phyloP scores from a whole-genome alignment of 2,113 vertebrate species.

The Mesembrinibis cayennensis region DNA sequence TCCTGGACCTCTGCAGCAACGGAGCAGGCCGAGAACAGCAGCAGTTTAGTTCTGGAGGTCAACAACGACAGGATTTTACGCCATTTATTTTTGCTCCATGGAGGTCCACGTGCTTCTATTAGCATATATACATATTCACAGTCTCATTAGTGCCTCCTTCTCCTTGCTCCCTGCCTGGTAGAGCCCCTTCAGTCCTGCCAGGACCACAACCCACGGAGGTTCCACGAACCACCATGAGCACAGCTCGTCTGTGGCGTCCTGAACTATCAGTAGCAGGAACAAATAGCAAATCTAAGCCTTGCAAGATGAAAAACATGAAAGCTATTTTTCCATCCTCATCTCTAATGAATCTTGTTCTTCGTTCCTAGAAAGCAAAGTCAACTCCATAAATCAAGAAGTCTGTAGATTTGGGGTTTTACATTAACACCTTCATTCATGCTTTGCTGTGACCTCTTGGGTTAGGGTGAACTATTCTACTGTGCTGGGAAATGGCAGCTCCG shows the following conservation, averaged over 20 bases:
- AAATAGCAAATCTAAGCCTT: neutral
- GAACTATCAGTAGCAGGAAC: neutral
- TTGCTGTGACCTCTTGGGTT: slow-evolving; percentile 34
- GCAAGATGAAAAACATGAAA: neutral
- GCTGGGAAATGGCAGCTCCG: slow-evolving; percentile 59
- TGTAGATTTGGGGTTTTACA: slow-evolving; percentile 45
- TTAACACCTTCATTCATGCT: slow-evolving; percentile 51
- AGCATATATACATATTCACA: neutral
- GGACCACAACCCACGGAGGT: neutral
- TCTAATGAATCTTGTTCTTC: neutral
- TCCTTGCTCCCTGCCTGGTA: neutral
- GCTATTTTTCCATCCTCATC: neutral
- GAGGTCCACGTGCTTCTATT: neutral
- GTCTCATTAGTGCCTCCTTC: neutral
- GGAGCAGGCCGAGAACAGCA: neutral
- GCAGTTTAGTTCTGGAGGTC: neutral
- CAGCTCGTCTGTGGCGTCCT: neutral
- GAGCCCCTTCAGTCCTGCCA: neutral
- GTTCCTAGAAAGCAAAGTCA: slow-evolving; percentile 35
- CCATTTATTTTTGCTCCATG: neutral
- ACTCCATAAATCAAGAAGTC: slow-evolving; percentile 20
- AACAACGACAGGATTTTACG: neutral
- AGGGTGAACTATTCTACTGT: slow-evolving; percentile 42
- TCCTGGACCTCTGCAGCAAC: neutral
- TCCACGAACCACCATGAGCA: neutral